Evolutionary conservation across 2,888 invertebrate genomes (phyloP).

Genomic region (Harpalus rufipes): DNA sequence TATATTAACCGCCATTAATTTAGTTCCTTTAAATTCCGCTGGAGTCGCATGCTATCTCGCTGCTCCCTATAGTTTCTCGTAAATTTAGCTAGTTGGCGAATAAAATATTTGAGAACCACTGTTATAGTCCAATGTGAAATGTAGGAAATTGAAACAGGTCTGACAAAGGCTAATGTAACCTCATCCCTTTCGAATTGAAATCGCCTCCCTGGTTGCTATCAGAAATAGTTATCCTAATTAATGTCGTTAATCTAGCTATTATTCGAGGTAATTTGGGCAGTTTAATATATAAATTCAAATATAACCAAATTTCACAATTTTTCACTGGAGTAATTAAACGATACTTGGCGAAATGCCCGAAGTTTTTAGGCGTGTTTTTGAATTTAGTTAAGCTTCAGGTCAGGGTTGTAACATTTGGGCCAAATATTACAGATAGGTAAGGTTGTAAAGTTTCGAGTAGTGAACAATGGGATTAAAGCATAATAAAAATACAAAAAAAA

Average conservation of each 20-base stretch:
- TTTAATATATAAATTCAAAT: background rate
- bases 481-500: background rate
- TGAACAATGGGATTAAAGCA: background rate
- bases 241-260: background rate
- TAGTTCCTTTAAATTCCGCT: too few species aligned
- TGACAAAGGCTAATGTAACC: conserved; percentile 6
- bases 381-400: conserved; percentile 10
- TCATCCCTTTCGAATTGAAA: background rate
- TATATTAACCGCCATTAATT: too few species aligned
- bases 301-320: conserved; percentile 2
- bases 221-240: background rate
- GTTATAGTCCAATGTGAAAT: conserved; percentile 4
- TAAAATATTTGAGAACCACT: too few species aligned
- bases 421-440: background rate
- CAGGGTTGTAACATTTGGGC: conserved; percentile 8
- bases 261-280: background rate
- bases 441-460: background rate
- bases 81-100: too few species aligned
- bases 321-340: conserved; percentile 17
- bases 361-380: conserved; percentile 31
- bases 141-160: background rate
- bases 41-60: too few species aligned
- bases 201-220: background rate
- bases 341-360: conserved; percentile 29
- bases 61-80: too few species aligned